Percentiles rank a stretch among this genome's conserved stretches.
Conservation (phyloP, 2,888 invertebrate genomes). For the Barypeithes pellucidus region DNA sequence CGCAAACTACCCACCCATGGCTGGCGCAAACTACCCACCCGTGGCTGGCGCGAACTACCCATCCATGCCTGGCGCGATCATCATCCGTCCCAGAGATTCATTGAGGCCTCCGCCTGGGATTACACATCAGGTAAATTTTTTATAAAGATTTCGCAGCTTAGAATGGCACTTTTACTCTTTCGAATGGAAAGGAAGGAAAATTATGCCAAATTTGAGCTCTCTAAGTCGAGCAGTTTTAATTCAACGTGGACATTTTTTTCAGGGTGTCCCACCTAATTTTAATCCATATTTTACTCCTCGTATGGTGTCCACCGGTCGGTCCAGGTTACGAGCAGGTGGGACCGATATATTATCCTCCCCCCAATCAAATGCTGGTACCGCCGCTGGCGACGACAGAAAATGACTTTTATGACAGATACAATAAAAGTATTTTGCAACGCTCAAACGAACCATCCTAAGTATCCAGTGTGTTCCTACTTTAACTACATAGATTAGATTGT, state of each 20-base stretch:
- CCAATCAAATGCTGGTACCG: background rate
- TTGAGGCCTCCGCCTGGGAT: constrained; percentile 4
- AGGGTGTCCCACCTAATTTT: background rate
- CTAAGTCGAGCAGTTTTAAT: too few species aligned
- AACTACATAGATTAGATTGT: too few species aligned
- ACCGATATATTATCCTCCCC: background rate
- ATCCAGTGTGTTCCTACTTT: background rate
- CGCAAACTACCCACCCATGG: too few species aligned
- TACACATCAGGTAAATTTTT: background rate
- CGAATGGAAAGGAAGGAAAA: too few species aligned
- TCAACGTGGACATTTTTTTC: background rate
- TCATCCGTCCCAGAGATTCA: background rate
- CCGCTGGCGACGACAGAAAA: background rate
- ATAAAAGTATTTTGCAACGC: background rate
- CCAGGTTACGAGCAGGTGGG: background rate
- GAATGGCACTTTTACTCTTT: too few species aligned
- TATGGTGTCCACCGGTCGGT: background rate
- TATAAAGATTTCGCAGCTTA: background rate
- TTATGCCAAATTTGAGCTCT: too few species aligned
- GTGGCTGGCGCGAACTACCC: too few species aligned
- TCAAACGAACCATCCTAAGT: background rate
- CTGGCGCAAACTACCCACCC: too few species aligned
- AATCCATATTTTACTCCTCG: background rate
- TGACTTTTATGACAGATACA: constrained; percentile 10
- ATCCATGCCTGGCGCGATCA: too few species aligned